Evolutionary conservation across 2,888 invertebrate species (phyloP).

Genomic region (Rhamphomyia laevipes): DNA sequence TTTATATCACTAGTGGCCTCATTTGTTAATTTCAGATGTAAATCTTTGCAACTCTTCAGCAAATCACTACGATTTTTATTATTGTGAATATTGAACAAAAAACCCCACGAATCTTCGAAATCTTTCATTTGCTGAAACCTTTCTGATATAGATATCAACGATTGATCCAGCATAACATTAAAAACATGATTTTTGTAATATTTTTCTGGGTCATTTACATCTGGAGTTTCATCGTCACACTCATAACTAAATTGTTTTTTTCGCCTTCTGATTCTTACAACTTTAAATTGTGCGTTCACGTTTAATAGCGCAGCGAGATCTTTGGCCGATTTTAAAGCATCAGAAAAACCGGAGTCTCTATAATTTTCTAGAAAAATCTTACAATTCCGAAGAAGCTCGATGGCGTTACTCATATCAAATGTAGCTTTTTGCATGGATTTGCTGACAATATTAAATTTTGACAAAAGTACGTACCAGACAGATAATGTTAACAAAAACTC

Average conservation of each 20-base stretch:
- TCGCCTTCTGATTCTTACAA: background rate
- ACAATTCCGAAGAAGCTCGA: background rate
- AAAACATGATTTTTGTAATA: background rate
- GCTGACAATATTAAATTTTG: background rate
- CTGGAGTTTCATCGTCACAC: background rate
- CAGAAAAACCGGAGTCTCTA: background rate
- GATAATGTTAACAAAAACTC: background rate
- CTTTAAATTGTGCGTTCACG: background rate
- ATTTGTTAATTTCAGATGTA: background rate
- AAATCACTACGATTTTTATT: background rate
- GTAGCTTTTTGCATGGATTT: background rate
- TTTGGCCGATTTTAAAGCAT: background rate
- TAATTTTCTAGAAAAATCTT: background rate
- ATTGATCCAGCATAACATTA: background rate
- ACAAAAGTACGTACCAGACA: background rate
- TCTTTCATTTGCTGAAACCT: background rate
- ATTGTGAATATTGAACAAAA: background rate
- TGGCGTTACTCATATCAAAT: background rate
- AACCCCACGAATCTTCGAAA: background rate
- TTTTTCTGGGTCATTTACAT: background rate
- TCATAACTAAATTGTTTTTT: background rate
- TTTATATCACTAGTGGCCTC: background rate
- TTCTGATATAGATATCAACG: background rate
- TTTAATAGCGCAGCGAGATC: background rate
- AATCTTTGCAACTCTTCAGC: background rate